phyloP scores from a whole-genome alignment of 2,888 invertebrate species.

The Apantesis nais region DNA sequence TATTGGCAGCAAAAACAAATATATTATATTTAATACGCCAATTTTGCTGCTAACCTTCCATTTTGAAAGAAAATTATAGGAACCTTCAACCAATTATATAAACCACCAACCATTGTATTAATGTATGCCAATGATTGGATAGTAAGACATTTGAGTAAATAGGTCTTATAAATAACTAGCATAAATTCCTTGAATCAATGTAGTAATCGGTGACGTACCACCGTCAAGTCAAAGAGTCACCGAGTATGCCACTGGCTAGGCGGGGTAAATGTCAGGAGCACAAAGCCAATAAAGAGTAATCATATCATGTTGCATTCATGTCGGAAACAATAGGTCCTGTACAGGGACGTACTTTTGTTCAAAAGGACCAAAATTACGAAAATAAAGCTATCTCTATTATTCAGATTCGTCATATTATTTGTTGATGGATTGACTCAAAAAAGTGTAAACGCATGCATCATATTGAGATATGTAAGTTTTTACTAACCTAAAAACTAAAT shows the following conservation, averaged over 20 bases:
- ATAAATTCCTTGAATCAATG: slow-evolving; percentile 38
- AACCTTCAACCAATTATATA: no score
- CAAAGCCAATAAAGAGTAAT: slow-evolving; percentile 43
- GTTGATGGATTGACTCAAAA: no score
- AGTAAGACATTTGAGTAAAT: slow-evolving; percentile 31
- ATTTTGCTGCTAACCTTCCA: neutral
- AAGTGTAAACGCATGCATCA: no score
- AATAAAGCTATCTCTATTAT: no score
- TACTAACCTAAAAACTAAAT: no score
- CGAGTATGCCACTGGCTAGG: slow-evolving; percentile 14
- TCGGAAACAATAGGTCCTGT: slow-evolving; percentile 16
- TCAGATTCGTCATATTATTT: no score
- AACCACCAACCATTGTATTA: no score
- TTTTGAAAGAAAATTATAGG: neutral
- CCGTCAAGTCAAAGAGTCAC: slow-evolving; percentile 8
- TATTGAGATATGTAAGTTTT: no score
- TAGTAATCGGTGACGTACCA: slow-evolving; percentile 18
- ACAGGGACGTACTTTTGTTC: slow-evolving; percentile 21
- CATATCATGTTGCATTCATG: slow-evolving; percentile 45
- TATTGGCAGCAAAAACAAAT: neutral
- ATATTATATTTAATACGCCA: neutral
- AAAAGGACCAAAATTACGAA: neutral
- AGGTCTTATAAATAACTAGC: slow-evolving; percentile 26
- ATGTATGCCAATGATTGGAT: neutral
- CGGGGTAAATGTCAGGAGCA: slow-evolving; percentile 43